These are phyloP conservation scores for Loriculus beryllinus DNA, from an alignment of 2,797 vertebrate genomes.

Conservation along the genomic window DNA sequence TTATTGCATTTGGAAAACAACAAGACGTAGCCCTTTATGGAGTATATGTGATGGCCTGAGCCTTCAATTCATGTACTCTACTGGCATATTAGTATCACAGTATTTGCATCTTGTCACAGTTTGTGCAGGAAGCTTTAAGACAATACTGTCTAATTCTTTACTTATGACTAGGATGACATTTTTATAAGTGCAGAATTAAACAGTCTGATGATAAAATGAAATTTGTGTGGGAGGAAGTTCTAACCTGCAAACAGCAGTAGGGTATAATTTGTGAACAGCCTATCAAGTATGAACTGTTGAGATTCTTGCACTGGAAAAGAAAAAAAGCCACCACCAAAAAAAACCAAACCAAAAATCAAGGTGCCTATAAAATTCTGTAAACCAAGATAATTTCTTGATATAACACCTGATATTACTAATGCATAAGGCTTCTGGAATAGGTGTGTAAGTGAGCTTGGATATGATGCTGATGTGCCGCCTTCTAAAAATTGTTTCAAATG, in stretches of 20 bases:
- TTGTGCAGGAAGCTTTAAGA: conserved; percentile 34
- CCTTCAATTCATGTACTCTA: background rate
- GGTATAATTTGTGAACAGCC: conserved; percentile 51
- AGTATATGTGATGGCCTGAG: background rate
- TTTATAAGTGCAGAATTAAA: conserved; percentile 55
- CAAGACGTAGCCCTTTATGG: background rate
- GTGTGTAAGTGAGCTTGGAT: background rate
- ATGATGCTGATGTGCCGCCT: background rate
- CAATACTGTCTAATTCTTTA: conserved; percentile 32
- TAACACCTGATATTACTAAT: background rate
- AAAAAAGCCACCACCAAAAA: background rate
- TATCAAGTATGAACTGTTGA: conserved; percentile 33
- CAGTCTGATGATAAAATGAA: conserved; percentile 62
- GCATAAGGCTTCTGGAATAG: background rate
- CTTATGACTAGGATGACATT: conserved; percentile 61
- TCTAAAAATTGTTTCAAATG: background rate
- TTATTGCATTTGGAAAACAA: background rate
- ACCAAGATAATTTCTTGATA: background rate
- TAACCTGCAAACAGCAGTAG: conserved; percentile 53
- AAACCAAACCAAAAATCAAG: background rate
- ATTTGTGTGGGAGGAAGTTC: conserved; percentile 64
- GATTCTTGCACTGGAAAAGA: background rate
- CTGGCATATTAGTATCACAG: background rate
- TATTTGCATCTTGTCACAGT: conserved; percentile 14
- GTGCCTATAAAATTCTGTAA: conserved; percentile 3